A percentile compares a stretch with the other conserved stretches of the same genome.
phyloP scores from a whole-genome alignment of 2,888 invertebrate genomes.

The Eupithecia inturbata region DNA sequence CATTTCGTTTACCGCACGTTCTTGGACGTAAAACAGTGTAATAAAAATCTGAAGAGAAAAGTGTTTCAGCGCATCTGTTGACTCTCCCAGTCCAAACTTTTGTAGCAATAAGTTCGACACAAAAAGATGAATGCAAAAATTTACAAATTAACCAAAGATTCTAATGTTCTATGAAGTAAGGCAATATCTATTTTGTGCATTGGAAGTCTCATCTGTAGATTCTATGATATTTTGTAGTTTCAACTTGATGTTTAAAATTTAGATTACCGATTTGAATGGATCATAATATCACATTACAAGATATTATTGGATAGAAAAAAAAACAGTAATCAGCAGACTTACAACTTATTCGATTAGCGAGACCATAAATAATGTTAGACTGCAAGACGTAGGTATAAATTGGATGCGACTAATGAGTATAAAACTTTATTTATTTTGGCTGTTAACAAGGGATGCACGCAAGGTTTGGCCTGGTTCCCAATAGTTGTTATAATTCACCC shows the following conservation, averaged over 20 bases:
- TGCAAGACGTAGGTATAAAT: constrained; percentile 15
- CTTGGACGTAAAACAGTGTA: constrained; percentile 53
- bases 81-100: constrained; percentile 54
- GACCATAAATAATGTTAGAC: not conserved
- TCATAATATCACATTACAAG: not conserved
- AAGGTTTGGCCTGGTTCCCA: constrained; percentile 57
- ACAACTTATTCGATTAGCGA: not conserved
- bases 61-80: constrained; percentile 54
- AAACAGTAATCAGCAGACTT: not conserved
- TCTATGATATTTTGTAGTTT: not conserved
- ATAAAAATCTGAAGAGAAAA: constrained; percentile 52
- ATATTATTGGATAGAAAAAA: not conserved
- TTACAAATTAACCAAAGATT: not conserved
- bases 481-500: constrained; percentile 62
- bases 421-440: constrained; percentile 63
- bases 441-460: constrained; percentile 53
- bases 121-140: constrained; percentile 6
- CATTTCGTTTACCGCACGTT: constrained; percentile 51
- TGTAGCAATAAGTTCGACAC: constrained; percentile 48
- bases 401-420: constrained; percentile 29
- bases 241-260: not conserved
- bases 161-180: not conserved
- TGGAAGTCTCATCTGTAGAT: not conserved
- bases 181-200: not conserved
- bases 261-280: not conserved